Base-by-base conservation (phyloP, 2,113 vertebrate genomes). In the Shinisaurus crocodilurus region DNA sequence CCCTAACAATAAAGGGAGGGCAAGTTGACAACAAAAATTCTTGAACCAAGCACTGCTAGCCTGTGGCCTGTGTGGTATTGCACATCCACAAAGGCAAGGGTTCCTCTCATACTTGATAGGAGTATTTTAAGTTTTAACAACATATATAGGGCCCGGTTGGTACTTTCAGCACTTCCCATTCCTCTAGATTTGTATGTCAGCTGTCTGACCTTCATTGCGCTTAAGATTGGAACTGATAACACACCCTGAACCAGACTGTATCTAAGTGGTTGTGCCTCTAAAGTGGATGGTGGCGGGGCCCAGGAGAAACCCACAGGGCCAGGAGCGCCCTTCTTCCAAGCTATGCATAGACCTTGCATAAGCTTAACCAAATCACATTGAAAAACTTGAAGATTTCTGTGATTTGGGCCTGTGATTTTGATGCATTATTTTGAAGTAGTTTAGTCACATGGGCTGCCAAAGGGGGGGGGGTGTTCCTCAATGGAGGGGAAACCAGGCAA, bases 371-470 rank as follows among this genome's bases (percentile, higher is more conserved):
- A 37, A 60, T 80, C 23, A 48, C n/a, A 54, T 34, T 23, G 86
- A n/a, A 76, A 91, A 82, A 29, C 9, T 27, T 88, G 37, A 70
- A 45, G 5, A 23, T 1, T 82, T 63, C 18, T 45, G 63, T 93
- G 16, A 69, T 40, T 43, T 63, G 54, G 37, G 37, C 37, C 29
- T 79, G 74, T 45, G 40, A n/a, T 81, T 84, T 77, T 91, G 54
- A 37, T 82, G 93, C 32, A 89, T 16, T 75, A 82, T 83, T 32
- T 18, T 6, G 25, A 63, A 60, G 34, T 16, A 18, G 81, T 13
- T 77, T 25, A 81, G 57, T 92, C n/a, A 20, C 86, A 90, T 69
- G 43, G 60, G 45, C 86, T 34, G 23, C 72, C 86, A 87, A 20
- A 50, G 76, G 8, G 67, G 27, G 72, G 29, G n/a, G n/a, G n/a